These are phyloP conservation scores for Salvelinus sp. DNA, from an alignment of 2,113 vertebrate genomes.

Conservation along the genomic window DNA sequence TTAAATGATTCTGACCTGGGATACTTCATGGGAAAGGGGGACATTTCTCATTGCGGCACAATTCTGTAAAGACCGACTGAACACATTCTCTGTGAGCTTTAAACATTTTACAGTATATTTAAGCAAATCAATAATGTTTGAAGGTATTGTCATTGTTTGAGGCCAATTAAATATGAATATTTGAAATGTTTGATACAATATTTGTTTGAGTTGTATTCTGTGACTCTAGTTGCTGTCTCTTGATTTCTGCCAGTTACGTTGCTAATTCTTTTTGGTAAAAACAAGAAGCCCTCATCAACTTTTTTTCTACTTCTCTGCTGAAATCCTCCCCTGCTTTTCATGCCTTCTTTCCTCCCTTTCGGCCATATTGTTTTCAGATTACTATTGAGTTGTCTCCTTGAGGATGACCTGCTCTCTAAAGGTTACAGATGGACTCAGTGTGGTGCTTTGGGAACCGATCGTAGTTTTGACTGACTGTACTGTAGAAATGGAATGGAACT, in stretches of 20 bases:
- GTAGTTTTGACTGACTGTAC: background rate
- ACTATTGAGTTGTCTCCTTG: background rate
- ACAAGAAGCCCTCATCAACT: conserved; percentile 65
- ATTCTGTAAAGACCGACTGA: conserved; percentile 43
- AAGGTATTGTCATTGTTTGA: conserved; percentile 68
- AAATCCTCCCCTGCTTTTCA: conserved; percentile 20
- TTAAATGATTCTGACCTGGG: conserved; percentile 7
- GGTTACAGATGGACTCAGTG: background rate
- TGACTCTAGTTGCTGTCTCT: conserved; percentile 68
- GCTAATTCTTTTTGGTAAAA: conserved; percentile 62
- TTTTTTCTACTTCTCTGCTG: conserved; percentile 51
- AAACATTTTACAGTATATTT: conserved; percentile 70
- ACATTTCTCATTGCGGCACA: conserved; percentile 37
- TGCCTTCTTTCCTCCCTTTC: background rate
- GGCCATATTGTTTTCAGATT: background rate
- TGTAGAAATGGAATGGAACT: background rate
- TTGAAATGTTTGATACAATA: conserved; percentile 68
- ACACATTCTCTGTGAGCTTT: conserved; percentile 69
- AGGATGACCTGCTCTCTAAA: background rate
- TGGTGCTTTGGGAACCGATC: background rate
- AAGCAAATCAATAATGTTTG: conserved; percentile 67
- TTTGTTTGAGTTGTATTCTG: conserved; percentile 65
- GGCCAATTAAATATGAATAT: conserved; percentile 70
- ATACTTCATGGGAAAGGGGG: background rate
- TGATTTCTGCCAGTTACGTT: conserved; percentile 58